These are phyloP conservation scores for Leptopilina boulardi DNA, from an alignment of 1,140 invertebrate genomes.

Conservation along the genomic window DNA sequence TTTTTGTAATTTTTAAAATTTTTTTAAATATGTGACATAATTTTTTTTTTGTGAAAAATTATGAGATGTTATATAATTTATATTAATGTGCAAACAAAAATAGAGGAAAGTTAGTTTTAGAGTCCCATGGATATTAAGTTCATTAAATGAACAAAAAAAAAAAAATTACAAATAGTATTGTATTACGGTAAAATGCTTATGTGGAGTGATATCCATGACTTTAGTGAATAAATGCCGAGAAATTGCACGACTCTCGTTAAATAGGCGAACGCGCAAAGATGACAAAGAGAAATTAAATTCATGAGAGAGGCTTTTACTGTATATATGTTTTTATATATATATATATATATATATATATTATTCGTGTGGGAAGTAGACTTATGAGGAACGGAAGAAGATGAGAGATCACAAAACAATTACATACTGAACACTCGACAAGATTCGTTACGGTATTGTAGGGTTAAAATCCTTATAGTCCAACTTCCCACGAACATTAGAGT, in stretches of 20 bases:
- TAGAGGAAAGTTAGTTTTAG: neutral
- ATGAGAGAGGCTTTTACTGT: conserved; percentile 14
- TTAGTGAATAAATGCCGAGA: conserved; percentile 36
- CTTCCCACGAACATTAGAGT: conserved; percentile 53
- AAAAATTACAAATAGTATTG: too few relatives aligned
- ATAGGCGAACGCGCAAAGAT: conserved; percentile 40
- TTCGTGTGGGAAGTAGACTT: conserved; percentile 51
- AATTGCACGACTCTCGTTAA: conserved; percentile 41
- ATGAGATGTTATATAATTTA: too few relatives aligned
- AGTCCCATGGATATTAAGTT: conserved; percentile 33
- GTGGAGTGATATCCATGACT: conserved; percentile 39
- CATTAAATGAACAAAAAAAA: neutral
- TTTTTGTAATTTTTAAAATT: too few relatives aligned
- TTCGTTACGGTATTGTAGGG: conserved; percentile 57
- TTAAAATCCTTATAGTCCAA: conserved; percentile 48
- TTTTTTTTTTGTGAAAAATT: too few relatives aligned
- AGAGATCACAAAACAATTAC: conserved; percentile 61
- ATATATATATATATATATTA: conserved; percentile 36
- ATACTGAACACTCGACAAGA: conserved; percentile 58
- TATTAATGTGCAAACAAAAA: too few relatives aligned
- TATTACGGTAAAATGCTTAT: conserved; percentile 38
- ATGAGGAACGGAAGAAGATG: conserved; percentile 39
- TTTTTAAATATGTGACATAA: too few relatives aligned
- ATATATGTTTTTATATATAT: too few relatives aligned
- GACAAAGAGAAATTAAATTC: conserved; percentile 54